Base-by-base conservation (phyloP, 2,888 invertebrate species). In the Lacanobia wlatinum region DNA sequence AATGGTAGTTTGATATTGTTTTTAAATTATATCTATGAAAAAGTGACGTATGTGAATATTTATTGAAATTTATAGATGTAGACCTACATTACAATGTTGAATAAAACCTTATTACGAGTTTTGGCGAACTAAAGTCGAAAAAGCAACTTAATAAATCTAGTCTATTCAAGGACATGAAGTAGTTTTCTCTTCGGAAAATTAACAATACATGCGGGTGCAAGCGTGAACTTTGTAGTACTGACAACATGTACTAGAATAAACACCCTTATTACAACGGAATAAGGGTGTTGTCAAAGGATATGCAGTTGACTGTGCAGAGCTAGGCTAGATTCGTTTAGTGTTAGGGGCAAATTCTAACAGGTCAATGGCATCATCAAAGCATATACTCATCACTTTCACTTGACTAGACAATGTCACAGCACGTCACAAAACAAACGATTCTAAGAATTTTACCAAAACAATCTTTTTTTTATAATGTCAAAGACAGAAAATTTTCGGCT, bases 381-480 rank as follows among this genome's bases (percentile, higher is more conserved):
- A 46, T 28, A 21, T 53, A 46, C 40, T 56, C 63, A 65, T 62
- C 64, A 82, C 82, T 78, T 78, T 78, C 78, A 82, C 78, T 38
- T 68, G n/a, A 34, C 55, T 53, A 28, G 62, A 38, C 53, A 63
- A 50, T 59, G 80, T 74, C 48, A 62, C 10, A 66, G 48, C 53
- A 48, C 43, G 23, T 21, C 21, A 55, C 46, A 80, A 53, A n/a
- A 56, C 43, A 78, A 10, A 60, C 16, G 10, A 34, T 34, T 78
- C 72, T 0, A 18, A 56, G 6, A 8, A 50, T 40, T 43, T 16
- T 7, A 43, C 7, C 12, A 34, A n/a, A n/a, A 0, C 7, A 8
- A n/a, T 76, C 16, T 16, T 34, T 18, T 34, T 18, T 52, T 21
- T 56, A 2, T 7, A 50, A 6, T 34, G 34, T 34, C 34, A 34